Conservation (phyloP, 1,140 invertebrate genomes). For the Bicyclus anynana region DNA sequence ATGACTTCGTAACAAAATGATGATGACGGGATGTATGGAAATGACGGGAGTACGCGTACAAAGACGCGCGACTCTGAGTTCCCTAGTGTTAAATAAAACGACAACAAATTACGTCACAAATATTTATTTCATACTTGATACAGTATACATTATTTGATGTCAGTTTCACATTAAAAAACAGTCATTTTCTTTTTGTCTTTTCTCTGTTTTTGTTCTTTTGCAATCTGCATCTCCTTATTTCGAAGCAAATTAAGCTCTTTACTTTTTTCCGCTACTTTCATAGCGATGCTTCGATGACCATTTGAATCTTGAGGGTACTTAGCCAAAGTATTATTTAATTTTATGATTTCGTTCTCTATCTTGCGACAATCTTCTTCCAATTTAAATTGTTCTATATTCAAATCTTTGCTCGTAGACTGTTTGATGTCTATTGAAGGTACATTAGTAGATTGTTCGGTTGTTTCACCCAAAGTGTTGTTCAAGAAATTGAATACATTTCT, state of each 20-base stretch:
- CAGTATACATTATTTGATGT: conserved; percentile 4
- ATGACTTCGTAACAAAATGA: too few species aligned
- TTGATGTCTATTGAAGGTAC: conserved; percentile 67
- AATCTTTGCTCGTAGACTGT: conserved; percentile 80
- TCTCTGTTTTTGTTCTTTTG: conserved; percentile 83
- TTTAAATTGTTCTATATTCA: conserved; percentile 87
- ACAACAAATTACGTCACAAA: conserved; percentile 14
- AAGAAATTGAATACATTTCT: conserved; percentile 89
- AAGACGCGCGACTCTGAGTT: too few species aligned
- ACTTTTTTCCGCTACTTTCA: conserved; percentile 80
- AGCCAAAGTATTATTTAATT: conserved; percentile 80
- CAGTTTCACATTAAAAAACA: conserved; percentile 53
- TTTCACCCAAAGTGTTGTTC: conserved; percentile 81
- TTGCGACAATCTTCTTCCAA: conserved; percentile 84
- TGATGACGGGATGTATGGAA: too few species aligned
- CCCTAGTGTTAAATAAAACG: too few species aligned
- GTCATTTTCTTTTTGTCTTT: conserved; percentile 78
- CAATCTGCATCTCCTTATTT: conserved; percentile 80
- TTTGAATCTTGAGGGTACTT: conserved; percentile 79
- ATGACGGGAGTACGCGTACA: too few species aligned
- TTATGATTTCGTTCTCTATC: conserved; percentile 82
- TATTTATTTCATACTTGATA: conserved; percentile 13
- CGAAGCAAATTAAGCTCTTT: conserved; percentile 79
- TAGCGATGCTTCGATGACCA: conserved; percentile 78
- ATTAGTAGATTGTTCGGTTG: conserved; percentile 31